Evolutionary conservation across 2,797 vertebrate species (phyloP), one percentile per base, ranked within the genome.

Genomic region (Acrossocheilus wenchowensis): DNA sequence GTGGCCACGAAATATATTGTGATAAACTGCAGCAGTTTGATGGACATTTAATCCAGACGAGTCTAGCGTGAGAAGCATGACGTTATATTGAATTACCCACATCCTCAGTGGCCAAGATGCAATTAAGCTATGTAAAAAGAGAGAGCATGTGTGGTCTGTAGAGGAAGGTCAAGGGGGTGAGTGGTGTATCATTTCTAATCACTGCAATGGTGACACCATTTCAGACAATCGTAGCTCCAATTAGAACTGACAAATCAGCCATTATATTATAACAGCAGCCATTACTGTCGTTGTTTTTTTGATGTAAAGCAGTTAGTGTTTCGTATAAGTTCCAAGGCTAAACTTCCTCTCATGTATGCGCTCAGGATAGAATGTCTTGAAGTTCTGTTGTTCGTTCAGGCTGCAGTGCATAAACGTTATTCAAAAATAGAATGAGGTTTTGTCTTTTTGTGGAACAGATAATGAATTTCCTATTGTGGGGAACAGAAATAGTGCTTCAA

Each of bases 101-200:
- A 39, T 87, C 84, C 81, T 73, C 73, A 73, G 6, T 48, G 80
- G 84, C 72, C 81, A 79, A 85, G 78, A 81, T 90, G 87, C 89
- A 91, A 91, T 91, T 90, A 91, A 84, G 77, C 86, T 62, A 86
- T 89, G 89, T 89, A 91, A 91, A 89, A 84, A 87, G 83, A 89
- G 86, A 88, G 79, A 84, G 78, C 41, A 66, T 66, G 86, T 89
- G 88, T 89, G 86, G 90, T 89, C 86, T 86, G 60, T 81, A 75
- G 78, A 81, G 71, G 89, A 89, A 91, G 87, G 90, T 88, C 90
- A 62, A 36, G 62, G 64, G 83, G 90, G 88, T 91, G 82, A 91
- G 84, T 74, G 78, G 87, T 89, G 85, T 90, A 89, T 87, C 88
- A 88, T 91, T 89, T 87, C 88, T 92, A 89, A 92, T 91, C 89